Evolutionary conservation across 53 echinoderm and acorn worm species (phyloP), one percentile per base, ranked within the genome.

Genomic region (Patiria pectinifera): DNA sequence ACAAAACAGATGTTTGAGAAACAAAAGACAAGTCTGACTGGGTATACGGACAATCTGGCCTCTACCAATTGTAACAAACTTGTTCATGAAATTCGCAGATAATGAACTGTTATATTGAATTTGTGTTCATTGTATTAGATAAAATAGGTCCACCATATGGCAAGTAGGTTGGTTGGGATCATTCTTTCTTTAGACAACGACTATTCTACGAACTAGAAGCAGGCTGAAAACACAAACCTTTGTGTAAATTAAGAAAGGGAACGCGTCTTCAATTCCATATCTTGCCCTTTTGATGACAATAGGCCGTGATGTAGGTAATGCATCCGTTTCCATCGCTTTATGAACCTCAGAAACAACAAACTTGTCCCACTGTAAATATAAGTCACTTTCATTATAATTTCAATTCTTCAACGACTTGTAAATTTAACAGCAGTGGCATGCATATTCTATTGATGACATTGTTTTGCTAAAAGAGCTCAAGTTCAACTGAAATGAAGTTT

Each of bases 201-300:
- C 35, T 35, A 0, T 35, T 35, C 35, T 35, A 35, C 35, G 35
- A 35, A 35, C 35, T 35, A 35, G 35, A 35, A 35, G 35, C 35
- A 35, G 24, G 24, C 13, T 74, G 8, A 53, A 53, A 53, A 53
- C 18, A 15, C 74, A 74, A 74, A 95, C 97, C 93, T 97, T 97
- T 19, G 93, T 93, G 75, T 97, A 97, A 6, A 96, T 95, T 53
- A 97, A 96, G 60, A 87, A 48, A 61, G 94, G 94, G 93, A 95
- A 96, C 89, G 94, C 94, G 11, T 96, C 94, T 47, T 95, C 94
- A 75, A 97, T 95, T 93, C 10, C 96, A 96, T 13, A 89, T 72
- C 7, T 95, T 93, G 24, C 3, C 10, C 9, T n/a, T 24, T 96
- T 94, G 70, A 94, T 94, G 25, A 95, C 91, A 91, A 97, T 93